These are phyloP conservation scores for Drosophila differens DNA, from an alignment of 2,888 invertebrate species.

Conservation along the genomic window DNA sequence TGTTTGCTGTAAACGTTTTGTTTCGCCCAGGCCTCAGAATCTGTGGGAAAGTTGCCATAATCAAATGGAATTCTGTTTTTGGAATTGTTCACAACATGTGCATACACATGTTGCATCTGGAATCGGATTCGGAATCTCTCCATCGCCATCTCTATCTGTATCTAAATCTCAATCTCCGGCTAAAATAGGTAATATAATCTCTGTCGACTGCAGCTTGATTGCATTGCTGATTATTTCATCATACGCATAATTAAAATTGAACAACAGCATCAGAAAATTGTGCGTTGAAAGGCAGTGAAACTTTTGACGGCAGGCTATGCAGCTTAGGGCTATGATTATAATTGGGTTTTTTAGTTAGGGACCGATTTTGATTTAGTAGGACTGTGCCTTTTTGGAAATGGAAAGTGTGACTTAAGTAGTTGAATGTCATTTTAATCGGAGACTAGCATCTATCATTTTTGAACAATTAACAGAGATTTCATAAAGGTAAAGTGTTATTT, in stretches of 20 bases:
- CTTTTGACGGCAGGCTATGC: slow-evolving; percentile 31
- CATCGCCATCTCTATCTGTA: slow-evolving; percentile 28
- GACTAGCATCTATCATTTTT: neutral
- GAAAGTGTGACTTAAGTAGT: slow-evolving; percentile 51
- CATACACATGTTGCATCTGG: slow-evolving; percentile 67
- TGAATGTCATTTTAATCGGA: neutral
- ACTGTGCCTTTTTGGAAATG: slow-evolving; percentile 36
- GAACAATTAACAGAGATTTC: neutral
- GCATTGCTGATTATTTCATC: slow-evolving; percentile 80
- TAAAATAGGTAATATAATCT: slow-evolving; percentile 67
- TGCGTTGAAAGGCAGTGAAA: slow-evolving; percentile 56
- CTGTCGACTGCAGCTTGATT: slow-evolving; percentile 60
- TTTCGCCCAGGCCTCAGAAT: slow-evolving; percentile 63
- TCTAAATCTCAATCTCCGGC: slow-evolving; percentile 50
- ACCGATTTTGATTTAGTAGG: slow-evolving; percentile 17
- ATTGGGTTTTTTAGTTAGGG: slow-evolving; percentile 58
- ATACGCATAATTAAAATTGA: slow-evolving; percentile 75
- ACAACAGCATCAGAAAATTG: slow-evolving; percentile 49
- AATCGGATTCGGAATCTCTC: slow-evolving; percentile 46
- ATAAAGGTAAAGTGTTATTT: neutral
- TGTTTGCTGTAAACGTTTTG: slow-evolving; percentile 73
- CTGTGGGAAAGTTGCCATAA: slow-evolving; percentile 79
- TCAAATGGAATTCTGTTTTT: slow-evolving; percentile 76
- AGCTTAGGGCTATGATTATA: slow-evolving; percentile 48
- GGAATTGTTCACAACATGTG: slow-evolving; percentile 69